Evolutionary conservation across 2,113 vertebrate species (phyloP), one percentile per base, ranked within the genome.

Genomic region (Hyaena hyaena): DNA sequence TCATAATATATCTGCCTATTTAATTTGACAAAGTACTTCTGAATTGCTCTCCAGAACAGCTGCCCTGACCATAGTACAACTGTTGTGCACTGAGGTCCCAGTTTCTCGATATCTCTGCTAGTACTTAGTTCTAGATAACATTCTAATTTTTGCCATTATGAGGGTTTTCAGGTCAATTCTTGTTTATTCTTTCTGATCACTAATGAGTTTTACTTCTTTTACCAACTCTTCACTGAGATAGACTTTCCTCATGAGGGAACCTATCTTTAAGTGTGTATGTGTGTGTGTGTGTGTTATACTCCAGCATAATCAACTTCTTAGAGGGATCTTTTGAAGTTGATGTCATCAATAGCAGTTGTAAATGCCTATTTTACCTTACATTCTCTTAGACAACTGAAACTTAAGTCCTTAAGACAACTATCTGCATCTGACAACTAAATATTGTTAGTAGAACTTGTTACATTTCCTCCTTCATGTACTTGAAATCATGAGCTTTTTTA

Each of bases 191-290:
- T 61, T 90, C n/a, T 85, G 48, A 91, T 84, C 61, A 55, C 61
- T 43, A 92, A 53, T 85, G 55, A 74, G 23, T 93, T 97, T 92
- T 21, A 81, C 35, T 66, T 89, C 48, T 92, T 85, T 80, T 94
- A 16, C 23, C 48, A 89, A 68, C 11, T 76, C 45, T 80, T 88
- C 10, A 45, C 19, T 69, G 61, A 48, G 73, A 68, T 81, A 81
- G n/a, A 50, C 31, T 92, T 92, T 94, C 48, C 65, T 83, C 48
- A 89, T 79, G 45, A 96, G 50, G 71, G 43, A 35, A n/a, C 7
- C 24, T 76, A 31, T 76, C 73, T 76, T 76, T 76, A 61, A 21
- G 17, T 55, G 55, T 21, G 55, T 53, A 15, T 15, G 14, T 53
- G 50, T 55, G 55, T 58, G 19, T 58, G 58, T 9, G 58, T 61